Conservation (phyloP, 2,113 vertebrate species). For the Haemorhous mexicanus region DNA sequence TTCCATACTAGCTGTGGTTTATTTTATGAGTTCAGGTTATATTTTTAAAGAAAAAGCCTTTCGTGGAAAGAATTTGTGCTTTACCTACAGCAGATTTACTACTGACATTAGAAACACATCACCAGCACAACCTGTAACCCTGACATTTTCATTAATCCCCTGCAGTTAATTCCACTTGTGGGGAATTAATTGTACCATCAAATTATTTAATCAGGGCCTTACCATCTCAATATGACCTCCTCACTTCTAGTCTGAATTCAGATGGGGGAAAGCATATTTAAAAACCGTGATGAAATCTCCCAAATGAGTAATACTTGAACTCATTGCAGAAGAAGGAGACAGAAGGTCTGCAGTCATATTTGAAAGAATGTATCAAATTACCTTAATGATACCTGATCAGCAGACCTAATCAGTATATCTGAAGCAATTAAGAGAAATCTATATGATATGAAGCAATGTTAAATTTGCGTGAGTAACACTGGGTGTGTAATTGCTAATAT, state of each 20-base stretch:
- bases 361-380: conserved; percentile 29
- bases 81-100: conserved; percentile 54
- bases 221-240: conserved; percentile 26
- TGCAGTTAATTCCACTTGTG: conserved; percentile 54
- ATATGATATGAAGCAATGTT: conserved; percentile 61
- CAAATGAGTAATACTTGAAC: conserved; percentile 34
- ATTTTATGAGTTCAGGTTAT: conserved; percentile 14
- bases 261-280: not conserved
- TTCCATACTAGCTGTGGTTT: not conserved
- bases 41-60: conserved; percentile 21
- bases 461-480: conserved; percentile 6
- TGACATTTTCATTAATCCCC: conserved; percentile 64
- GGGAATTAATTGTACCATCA: conserved; percentile 52
- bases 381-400: conserved; percentile 47
- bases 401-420: conserved; percentile 29
- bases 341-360: conserved; percentile 30
- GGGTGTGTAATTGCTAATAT: not conserved
- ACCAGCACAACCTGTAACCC: conserved; percentile 31
- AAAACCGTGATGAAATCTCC: conserved; percentile 24
- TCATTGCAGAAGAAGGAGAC: not conserved
- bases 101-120: conserved; percentile 52
- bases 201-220: conserved; percentile 50
- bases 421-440: conserved; percentile 48
- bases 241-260: conserved; percentile 1
- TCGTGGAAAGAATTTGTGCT: conserved; percentile 22